Evolutionary conservation across 2,888 invertebrate genomes (phyloP), one percentile per base, ranked within the genome.

Genomic region (Limnephilus lunatus): DNA sequence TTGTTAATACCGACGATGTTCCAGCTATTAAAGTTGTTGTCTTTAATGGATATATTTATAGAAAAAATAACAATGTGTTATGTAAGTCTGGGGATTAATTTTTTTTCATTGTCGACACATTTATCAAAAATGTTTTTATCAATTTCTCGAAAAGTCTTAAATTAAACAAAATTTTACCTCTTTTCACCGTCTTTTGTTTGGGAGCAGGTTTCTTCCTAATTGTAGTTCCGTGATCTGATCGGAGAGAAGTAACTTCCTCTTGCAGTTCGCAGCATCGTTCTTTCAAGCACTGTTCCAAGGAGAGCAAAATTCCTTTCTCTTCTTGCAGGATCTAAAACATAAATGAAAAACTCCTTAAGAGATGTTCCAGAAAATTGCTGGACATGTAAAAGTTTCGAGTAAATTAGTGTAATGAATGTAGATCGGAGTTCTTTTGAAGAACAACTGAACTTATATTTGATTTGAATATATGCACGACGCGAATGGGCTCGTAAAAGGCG

Each of bases 261-360:
- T 98, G 97, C 7, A 98, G 95, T 94, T 98, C 98, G 91, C 97
- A 97, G 94, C 98, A 98, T 94, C 97, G 97, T 94, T 98, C 98
- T 94, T 98, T 98, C 80, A 98, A 95, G 92, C 97, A 97, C 94
- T 97, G 97, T 94, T 98, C 98, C 95, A 98, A 95, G 0, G 97
- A 97, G 53, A 97, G 95, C 85, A 98, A 95, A 90, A 98, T 97
- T 1, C 97, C 97, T 94, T 98, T 98, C 94, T 98, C 98, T 95
- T 98, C 98, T 95, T 98, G 97, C 92, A 98, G 95, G 94, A 97
- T 97, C 97, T 97, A 94, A 39, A 95, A 95, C 30, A 85, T n/a
- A 53, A 88, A 32, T 44, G 11, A 25, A 44, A 25, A 25, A 86
- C 12, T 7, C n/a, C 25, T 32, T 32, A 80, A 14, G 25, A n/a